A percentile compares a stretch with the other conserved stretches of the same genome.
These are phyloP conservation scores for Tanytarsus gracilentus DNA, from an alignment of 2,888 invertebrate genomes.

Conservation along the genomic window DNA sequence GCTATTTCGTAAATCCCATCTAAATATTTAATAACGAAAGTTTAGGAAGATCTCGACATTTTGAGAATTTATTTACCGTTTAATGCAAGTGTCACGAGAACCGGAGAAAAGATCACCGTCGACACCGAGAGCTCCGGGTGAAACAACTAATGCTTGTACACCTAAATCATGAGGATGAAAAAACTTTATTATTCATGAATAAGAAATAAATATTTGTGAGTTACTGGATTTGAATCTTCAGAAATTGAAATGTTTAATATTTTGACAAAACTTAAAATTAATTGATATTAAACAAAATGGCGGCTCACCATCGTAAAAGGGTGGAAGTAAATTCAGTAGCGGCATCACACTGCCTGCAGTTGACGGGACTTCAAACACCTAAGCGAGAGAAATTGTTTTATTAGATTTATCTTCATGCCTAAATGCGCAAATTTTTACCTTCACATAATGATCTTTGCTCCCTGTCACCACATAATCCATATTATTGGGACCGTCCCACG, in stretches of 20 bases:
- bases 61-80: conserved; percentile 46
- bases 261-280: conserved; percentile 39
- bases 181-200: no score
- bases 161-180: conserved; percentile 88
- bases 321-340: conserved; percentile 55
- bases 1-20: conserved; percentile 55
- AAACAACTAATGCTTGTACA: conserved; percentile 66
- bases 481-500: conserved; percentile 46
- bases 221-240: no score
- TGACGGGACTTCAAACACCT: conserved; percentile 43
- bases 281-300: not conserved
- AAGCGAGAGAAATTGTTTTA: conserved; percentile 19
- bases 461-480: conserved; percentile 65
- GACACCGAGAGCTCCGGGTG: conserved; percentile 46
- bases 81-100: conserved; percentile 75
- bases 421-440: conserved; percentile 40
- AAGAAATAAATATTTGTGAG: no score
- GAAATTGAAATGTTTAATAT: no score
- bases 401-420: not conserved
- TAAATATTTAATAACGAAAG: not conserved
- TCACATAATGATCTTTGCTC: conserved; percentile 78
- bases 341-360: conserved; percentile 48
- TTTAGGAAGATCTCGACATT: no score
- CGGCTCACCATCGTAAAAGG: no score
- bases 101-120: conserved; percentile 61